A percentile compares a stretch with the other conserved stretches of the same genome.
Evolutionary conservation across 2,797 vertebrate genomes (phyloP).

Genomic region (Acrocephalus scirpaceus): DNA sequence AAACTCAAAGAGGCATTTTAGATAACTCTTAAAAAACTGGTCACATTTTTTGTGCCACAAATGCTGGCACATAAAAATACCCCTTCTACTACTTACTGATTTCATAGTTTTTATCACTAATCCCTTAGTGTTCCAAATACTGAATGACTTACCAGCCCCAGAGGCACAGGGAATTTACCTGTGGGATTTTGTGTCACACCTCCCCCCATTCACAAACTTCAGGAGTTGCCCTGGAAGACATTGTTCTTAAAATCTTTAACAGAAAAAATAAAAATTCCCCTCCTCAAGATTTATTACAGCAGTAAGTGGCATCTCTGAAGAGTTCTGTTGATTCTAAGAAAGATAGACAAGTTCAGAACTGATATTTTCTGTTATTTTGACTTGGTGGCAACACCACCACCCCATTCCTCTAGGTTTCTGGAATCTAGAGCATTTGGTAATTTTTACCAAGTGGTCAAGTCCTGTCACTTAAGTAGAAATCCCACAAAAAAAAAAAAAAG

Average conservation of each 20-base stretch:
- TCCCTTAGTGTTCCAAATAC: background rate
- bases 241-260: background rate
- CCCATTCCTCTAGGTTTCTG: background rate
- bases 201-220: background rate
- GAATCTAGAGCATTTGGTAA: background rate
- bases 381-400: background rate
- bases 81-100: background rate
- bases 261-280: background rate
- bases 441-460: background rate
- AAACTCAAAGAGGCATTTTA: background rate
- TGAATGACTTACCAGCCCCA: background rate
- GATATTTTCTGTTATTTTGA: background rate
- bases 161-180: background rate
- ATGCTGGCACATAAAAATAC: background rate
- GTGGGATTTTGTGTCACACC: background rate
- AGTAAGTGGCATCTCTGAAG: background rate
- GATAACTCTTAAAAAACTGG: background rate
- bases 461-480: background rate
- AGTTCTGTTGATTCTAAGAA: background rate
- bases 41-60: background rate
- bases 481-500: too few relatives aligned
- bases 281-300: background rate
- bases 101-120: background rate
- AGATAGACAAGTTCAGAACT: background rate
- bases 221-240: background rate